Base-by-base conservation (phyloP, 2,113 vertebrate species). In the Cairina moschata region DNA sequence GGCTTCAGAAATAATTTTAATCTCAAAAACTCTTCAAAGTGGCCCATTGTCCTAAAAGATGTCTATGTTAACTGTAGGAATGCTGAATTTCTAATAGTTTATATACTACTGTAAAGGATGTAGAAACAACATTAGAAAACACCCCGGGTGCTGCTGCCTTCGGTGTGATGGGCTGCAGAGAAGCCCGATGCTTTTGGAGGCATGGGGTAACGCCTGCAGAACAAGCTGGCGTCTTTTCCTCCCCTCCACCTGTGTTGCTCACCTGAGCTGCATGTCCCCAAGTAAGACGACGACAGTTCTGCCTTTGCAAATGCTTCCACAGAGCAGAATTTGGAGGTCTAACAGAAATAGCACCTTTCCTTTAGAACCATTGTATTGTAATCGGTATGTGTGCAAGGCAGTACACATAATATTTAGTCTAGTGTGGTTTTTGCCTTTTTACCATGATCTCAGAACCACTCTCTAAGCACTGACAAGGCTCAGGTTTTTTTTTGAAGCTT, bases 391-490 rank as follows among this genome's bases (percentile, higher is more conserved):
- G 12, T 11, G 21, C 44, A 46, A 79, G 40, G 54, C 34, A 9
- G 14, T 25, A 18, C 1, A 3, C 0, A 0, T 32, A 16, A 6
- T 8, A 28, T 3, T 5, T 13, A 36, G 12, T 63, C 23, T 59
- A 0, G 8, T 17, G 44, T 20, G 17, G 8, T 46, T 78, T 67
- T 40, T n/a, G 4, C 17, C 18, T 34, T 31, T 80, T 83, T 83
- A 40, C 11, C 9, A 8, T 23, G 18, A 11, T 26, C n/a, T 40
- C 31, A 66, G 44, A 90, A 54, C 34, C 34, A 17, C 20, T 68
- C 6, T 16, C 8, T 31, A 40, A 59, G 22, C 32, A 67, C 6
- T 67, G 63, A 17, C 17, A 8, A 67, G 50, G 29, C 21, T 69
- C 20, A 31, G 22, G 34, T 80, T 73, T 42, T 60, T 60, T 40